phyloP scores from a whole-genome alignment of 2,888 invertebrate species.

The Craniophora ligustri region DNA sequence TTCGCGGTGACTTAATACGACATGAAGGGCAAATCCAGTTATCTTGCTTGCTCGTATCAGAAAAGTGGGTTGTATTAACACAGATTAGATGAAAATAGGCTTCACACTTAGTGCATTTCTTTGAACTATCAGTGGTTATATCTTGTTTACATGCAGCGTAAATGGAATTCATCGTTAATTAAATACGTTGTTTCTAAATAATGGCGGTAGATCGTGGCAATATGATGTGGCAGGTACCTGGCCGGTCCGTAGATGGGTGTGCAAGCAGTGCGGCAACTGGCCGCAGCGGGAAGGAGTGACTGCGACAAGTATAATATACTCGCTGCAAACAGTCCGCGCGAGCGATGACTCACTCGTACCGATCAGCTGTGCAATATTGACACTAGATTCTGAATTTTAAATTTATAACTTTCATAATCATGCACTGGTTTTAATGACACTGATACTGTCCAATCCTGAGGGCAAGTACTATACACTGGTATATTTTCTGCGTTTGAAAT shows the following conservation, averaged over 20 bases:
- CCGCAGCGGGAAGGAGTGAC: background rate
- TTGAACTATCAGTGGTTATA: background rate
- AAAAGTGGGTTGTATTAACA: background rate
- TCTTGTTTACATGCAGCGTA: background rate
- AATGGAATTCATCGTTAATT: background rate
- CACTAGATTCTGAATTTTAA: too few relatives aligned
- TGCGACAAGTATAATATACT: background rate
- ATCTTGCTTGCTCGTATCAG: background rate
- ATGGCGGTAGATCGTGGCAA: too few relatives aligned
- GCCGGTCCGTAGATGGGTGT: too few relatives aligned
- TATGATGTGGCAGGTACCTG: too few relatives aligned
- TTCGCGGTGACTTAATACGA: background rate
- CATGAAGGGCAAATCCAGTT: background rate
- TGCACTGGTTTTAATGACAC: too few relatives aligned
- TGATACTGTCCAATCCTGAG: too few relatives aligned
- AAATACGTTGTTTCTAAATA: too few relatives aligned
- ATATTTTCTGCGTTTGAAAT: too few relatives aligned
- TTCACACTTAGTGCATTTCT: background rate
- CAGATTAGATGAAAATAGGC: background rate
- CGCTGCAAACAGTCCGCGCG: background rate
- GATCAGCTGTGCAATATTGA: too few relatives aligned
- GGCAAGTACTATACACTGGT: too few relatives aligned
- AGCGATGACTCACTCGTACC: background rate
- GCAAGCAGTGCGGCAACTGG: background rate
- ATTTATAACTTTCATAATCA: too few relatives aligned